A percentile compares a stretch with the other conserved stretches of the same genome.
These are phyloP conservation scores for Zygaena filipendulae DNA, from an alignment of 2,888 invertebrate species.

Conservation along the genomic window DNA sequence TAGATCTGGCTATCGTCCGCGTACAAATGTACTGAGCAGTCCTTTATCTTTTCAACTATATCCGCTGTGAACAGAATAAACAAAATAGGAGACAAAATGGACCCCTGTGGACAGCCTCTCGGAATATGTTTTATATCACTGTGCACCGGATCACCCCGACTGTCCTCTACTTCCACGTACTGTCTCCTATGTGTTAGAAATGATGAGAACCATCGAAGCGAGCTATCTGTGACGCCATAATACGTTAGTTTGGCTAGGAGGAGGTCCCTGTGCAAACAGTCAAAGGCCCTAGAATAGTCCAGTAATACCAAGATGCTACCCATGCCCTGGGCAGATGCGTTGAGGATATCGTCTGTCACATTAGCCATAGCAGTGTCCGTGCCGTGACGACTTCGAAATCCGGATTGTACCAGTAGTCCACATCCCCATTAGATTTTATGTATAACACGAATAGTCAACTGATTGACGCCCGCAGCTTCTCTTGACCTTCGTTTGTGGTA, in stretches of 20 bases:
- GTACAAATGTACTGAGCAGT: constrained; percentile 2
- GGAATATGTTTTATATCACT: too few relatives aligned
- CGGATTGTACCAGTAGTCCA: constrained; percentile 9
- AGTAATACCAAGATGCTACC: constrained; percentile 3
- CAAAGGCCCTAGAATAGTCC: constrained; percentile 8
- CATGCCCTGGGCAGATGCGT: constrained; percentile 2
- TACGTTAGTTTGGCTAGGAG: constrained; percentile 6
- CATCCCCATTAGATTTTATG: too few relatives aligned
- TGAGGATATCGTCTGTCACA: constrained; percentile 6
- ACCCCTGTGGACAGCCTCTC: constrained; percentile 1
- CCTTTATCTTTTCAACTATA: neutral
- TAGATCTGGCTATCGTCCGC: constrained; percentile 4
- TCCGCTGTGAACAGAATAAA: constrained; percentile 4
- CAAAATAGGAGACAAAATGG: constrained; percentile 3
- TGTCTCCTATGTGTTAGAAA: constrained; percentile 3
- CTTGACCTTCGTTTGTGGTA: too few relatives aligned
- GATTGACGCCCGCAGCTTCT: too few relatives aligned
- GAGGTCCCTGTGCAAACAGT: constrained; percentile 2
- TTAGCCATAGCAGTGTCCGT: constrained; percentile 7
- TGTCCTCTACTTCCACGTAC: neutral
- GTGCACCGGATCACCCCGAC: neutral
- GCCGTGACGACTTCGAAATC: constrained; percentile 6
- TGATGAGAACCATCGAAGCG: constrained; percentile 4
- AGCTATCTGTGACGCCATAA: constrained; percentile 2
- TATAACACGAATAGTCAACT: too few relatives aligned